These are phyloP conservation scores for Syrmaticus mikado DNA, from an alignment of 2,113 vertebrate genomes.

Conservation along the genomic window DNA sequence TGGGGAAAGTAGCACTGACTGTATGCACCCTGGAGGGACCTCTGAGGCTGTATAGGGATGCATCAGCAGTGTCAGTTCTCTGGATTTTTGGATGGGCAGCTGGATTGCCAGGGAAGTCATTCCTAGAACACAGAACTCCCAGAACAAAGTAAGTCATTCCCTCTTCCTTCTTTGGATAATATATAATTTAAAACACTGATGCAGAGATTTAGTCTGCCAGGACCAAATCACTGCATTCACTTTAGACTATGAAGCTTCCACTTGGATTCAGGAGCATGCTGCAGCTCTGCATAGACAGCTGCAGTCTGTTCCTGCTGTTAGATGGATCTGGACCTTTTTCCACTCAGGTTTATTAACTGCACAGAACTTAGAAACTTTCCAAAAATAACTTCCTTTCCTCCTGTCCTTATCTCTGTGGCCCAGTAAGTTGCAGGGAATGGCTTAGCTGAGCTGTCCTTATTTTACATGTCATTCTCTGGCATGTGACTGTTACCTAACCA, in stretches of 20 bases:
- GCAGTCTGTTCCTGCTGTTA: neutral
- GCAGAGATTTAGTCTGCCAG: neutral
- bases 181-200: neutral
- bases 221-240: neutral
- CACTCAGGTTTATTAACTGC: neutral
- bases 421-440: neutral
- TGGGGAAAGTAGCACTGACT: neutral
- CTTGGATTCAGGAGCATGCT: neutral
- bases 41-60: neutral
- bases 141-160: neutral
- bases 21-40: neutral
- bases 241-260: neutral
- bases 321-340: neutral
- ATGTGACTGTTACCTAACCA: conserved; percentile 33
- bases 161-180: neutral
- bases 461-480: neutral
- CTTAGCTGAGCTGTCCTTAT: neutral
- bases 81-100: neutral
- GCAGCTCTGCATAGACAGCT: neutral
- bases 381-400: neutral
- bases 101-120: neutral
- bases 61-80: neutral
- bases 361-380: neutral
- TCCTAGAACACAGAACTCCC: neutral
- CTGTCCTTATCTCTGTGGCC: neutral